Conservation (phyloP, 2,888 invertebrate species). For the Kuschelorhynchus macadamiae region DNA sequence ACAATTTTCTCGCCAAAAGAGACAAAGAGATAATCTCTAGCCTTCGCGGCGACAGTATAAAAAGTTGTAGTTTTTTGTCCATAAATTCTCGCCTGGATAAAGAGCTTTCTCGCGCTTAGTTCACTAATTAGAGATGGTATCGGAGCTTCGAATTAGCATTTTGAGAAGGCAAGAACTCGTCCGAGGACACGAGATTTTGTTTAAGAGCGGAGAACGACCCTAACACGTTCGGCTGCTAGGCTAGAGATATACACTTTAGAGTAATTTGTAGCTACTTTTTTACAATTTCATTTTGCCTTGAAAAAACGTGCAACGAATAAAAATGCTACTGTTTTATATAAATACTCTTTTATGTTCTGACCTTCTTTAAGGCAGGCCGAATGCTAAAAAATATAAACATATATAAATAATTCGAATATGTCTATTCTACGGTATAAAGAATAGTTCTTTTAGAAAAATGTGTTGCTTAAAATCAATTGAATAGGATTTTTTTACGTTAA, state of each 20-base stretch:
- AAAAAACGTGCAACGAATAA: too few relatives aligned
- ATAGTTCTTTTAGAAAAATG: too few relatives aligned
- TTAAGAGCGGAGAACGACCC: slow-evolving; percentile 27
- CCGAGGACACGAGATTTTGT: slow-evolving; percentile 35
- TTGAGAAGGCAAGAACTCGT: slow-evolving; percentile 44
- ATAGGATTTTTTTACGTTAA: too few relatives aligned
- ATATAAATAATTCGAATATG: too few relatives aligned
- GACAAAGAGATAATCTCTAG: slow-evolving; percentile 42
- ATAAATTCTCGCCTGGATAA: slow-evolving; percentile 52
- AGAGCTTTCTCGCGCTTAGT: slow-evolving; percentile 52
- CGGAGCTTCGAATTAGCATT: slow-evolving; percentile 49
- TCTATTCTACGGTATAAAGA: too few relatives aligned
- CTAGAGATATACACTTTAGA: slow-evolving; percentile 5
- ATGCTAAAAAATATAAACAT: too few relatives aligned
- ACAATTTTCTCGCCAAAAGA: slow-evolving; percentile 37
- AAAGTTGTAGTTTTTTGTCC: slow-evolving; percentile 41
- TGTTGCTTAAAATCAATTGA: too few relatives aligned
- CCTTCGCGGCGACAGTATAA: slow-evolving; percentile 38
- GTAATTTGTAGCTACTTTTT: neutral
- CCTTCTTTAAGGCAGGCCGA: too few relatives aligned
- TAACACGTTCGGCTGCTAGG: slow-evolving; percentile 22
- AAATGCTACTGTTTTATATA: too few relatives aligned
- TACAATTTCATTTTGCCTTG: too few relatives aligned
- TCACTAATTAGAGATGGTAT: slow-evolving; percentile 53
- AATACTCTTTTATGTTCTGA: too few relatives aligned